Evolutionary conservation across 2,113 vertebrate genomes (phyloP).

Genomic region (Vulpes lagopus): DNA sequence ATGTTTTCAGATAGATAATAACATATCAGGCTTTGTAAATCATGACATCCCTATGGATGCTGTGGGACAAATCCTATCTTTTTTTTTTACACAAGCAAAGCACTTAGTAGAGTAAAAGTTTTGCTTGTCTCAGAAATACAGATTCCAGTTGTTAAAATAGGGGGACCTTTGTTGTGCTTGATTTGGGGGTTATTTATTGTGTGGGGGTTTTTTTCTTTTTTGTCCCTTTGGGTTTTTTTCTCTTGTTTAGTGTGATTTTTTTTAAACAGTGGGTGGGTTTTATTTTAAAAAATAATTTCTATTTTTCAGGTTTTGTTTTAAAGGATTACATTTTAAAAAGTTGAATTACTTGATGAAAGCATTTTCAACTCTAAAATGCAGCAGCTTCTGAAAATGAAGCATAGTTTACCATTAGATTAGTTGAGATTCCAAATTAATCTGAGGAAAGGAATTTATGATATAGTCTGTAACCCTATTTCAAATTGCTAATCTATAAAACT

Average conservation of each 20-base stretch:
- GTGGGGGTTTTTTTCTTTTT: not conserved
- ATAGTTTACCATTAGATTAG: constrained; percentile 43
- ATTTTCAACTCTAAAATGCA: constrained; percentile 39
- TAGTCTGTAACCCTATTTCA: constrained; percentile 25
- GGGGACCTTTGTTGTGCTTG: constrained; percentile 55
- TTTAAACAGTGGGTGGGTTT: not conserved
- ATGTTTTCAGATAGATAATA: constrained; percentile 71
- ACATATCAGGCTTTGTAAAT: constrained; percentile 61
- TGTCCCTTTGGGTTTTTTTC: constrained; percentile 35
- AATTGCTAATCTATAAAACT: constrained; percentile 28
- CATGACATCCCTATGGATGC: constrained; percentile 54
- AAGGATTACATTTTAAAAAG: constrained; percentile 52
- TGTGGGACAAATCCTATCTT: constrained; percentile 50
- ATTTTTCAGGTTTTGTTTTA: constrained; percentile 54
- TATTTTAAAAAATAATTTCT: constrained; percentile 3
- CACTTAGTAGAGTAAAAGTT: constrained; percentile 63
- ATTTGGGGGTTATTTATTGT: constrained; percentile 11
- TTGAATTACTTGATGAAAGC: constrained; percentile 55
- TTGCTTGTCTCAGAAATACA: constrained; percentile 76
- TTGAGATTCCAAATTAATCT: constrained; percentile 13
- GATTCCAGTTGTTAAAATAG: constrained; percentile 53
- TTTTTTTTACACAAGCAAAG: constrained; percentile 73
- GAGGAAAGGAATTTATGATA: not conserved
- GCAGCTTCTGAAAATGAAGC: constrained; percentile 47
- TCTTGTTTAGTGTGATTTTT: constrained; percentile 61